Conservation (phyloP, 2,113 vertebrate genomes). For the Sceloporus tristichus region DNA sequence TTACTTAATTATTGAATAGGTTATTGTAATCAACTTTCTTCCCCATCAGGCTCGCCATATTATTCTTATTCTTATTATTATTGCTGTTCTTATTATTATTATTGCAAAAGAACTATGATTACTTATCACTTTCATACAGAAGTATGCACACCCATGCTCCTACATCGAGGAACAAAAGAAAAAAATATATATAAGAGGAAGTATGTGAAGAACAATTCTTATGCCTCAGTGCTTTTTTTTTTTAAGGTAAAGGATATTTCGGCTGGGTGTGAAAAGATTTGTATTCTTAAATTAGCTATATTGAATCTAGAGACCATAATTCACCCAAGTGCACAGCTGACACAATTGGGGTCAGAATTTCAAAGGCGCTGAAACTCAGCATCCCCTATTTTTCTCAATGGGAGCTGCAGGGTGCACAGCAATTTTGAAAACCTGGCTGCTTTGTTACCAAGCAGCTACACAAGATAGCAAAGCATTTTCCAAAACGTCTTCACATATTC, state of each 20-base stretch:
- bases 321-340: constrained; percentile 44
- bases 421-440: constrained; percentile 31
- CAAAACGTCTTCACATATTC: neutral
- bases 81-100: neutral
- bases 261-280: constrained; percentile 20
- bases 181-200: neutral
- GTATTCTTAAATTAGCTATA: constrained; percentile 41
- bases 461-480: neutral
- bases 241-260: neutral
- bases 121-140: neutral
- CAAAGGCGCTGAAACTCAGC: constrained; percentile 37
- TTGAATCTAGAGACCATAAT: constrained; percentile 49
- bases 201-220: constrained; percentile 16
- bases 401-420: constrained; percentile 20
- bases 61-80: too few species aligned
- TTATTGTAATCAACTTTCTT: neutral
- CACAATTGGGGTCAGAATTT: constrained; percentile 44
- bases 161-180: neutral
- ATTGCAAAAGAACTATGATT: neutral
- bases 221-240: neutral
- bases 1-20: neutral
- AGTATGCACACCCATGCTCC: neutral
- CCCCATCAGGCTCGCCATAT: too few species aligned
- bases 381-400: constrained; percentile 33
- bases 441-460: constrained; percentile 25